phyloP scores from a whole-genome alignment of 2,888 invertebrate species.

The Diadegma fenestrale region DNA sequence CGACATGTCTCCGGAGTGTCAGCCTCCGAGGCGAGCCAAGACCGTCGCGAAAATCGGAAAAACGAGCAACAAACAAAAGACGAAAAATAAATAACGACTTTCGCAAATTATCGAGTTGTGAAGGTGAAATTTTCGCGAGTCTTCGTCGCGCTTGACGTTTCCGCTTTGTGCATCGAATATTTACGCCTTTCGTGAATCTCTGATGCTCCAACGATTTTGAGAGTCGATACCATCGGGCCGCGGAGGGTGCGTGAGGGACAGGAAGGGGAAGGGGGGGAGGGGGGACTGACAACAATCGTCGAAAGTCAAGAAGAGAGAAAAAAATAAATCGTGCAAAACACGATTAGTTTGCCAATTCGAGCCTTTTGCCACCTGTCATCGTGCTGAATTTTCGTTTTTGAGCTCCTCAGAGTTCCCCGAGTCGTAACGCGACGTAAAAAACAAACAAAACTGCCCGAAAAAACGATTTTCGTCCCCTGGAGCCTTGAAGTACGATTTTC shows the following conservation, averaged over 20 bases:
- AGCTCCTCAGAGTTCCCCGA: too few relatives aligned
- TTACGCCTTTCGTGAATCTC: slow-evolving; percentile 17
- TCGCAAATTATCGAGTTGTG: neutral
- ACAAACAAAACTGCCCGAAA: neutral
- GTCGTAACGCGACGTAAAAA: neutral
- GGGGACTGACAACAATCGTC: slow-evolving; percentile 23
- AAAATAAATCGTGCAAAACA: neutral
- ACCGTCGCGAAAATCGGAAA: slow-evolving; percentile 61
- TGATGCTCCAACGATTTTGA: slow-evolving; percentile 9
- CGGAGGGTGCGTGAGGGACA: neutral
- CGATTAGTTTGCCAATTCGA: neutral
- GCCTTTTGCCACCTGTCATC: slow-evolving; percentile 24
- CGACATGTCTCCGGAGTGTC: slow-evolving; percentile 78
- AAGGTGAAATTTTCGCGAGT: slow-evolving; percentile 6
- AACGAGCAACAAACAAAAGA: slow-evolving; percentile 35
- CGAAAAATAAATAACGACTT: slow-evolving; percentile 28
- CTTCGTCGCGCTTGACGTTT: too few relatives aligned
- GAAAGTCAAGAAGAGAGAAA: neutral
- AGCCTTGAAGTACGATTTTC: neutral
- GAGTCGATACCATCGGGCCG: slow-evolving; percentile 33
- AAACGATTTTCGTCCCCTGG: neutral
- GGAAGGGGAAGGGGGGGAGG: neutral
- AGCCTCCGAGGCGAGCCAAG: slow-evolving; percentile 74
- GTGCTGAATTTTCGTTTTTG: neutral
- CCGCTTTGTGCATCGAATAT: neutral